Conservation (phyloP, 1,140 invertebrate species). For the Drosophila virilis region DNA sequence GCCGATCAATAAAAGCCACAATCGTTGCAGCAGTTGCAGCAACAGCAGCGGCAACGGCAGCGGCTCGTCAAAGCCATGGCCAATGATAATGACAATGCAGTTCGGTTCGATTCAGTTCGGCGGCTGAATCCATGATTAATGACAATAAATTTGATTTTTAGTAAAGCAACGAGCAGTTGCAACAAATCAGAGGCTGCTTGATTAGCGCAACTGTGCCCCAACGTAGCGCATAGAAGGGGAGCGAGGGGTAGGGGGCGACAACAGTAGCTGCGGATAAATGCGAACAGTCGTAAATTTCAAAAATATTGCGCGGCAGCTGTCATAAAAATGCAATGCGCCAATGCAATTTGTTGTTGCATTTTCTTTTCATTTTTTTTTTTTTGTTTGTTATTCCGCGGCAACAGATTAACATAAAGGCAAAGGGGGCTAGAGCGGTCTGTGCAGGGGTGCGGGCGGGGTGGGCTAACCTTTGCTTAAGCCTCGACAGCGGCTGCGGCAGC, state of each 20-base stretch:
- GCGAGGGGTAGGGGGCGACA: background rate
- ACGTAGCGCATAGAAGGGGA: conserved; percentile 29
- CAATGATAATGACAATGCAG: conserved; percentile 72
- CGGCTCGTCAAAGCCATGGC: conserved; percentile 45
- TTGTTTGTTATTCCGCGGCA: conserved; percentile 30
- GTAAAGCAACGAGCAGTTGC: conserved; percentile 14
- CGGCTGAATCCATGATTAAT: conserved; percentile 69
- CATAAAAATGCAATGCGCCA: conserved; percentile 75
- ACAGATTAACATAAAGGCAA: conserved; percentile 58
- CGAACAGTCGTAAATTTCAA: conserved; percentile 64
- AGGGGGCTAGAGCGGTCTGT: background rate
- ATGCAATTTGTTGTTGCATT: conserved; percentile 67
- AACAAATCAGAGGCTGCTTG: conserved; percentile 67
- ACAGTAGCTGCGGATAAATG: conserved; percentile 30
- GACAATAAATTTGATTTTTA: conserved; percentile 78
- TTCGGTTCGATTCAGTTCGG: conserved; percentile 11
- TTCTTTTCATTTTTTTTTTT: conserved; percentile 9
- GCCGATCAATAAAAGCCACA: conserved; percentile 74
- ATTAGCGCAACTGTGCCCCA: conserved; percentile 55
- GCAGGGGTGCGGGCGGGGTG: too few species aligned
- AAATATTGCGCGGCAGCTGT: conserved; percentile 72
- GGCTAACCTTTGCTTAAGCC: conserved; percentile 22
- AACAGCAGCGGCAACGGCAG: conserved; percentile 32
- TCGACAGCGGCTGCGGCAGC: conserved; percentile 2
- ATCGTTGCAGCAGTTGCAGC: conserved; percentile 54